These are phyloP conservation scores for Lasioglossum baleicum DNA, from an alignment of 1,140 invertebrate species.

Conservation along the genomic window DNA sequence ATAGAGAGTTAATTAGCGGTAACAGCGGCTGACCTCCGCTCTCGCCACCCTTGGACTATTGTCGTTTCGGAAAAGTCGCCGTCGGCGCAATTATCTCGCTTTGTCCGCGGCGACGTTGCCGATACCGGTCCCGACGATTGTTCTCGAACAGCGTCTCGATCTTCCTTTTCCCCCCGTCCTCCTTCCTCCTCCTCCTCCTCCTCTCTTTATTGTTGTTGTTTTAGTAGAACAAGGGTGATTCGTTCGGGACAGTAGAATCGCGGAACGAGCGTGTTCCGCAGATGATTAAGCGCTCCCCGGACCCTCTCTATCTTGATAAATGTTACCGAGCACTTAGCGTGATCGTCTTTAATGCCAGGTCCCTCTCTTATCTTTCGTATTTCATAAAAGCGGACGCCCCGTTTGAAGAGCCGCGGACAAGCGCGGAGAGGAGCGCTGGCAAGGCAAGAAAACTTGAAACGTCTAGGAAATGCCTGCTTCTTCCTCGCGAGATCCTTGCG, in stretches of 20 bases:
- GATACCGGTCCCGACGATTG: no score
- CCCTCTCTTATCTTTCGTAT: not conserved
- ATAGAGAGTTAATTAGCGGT: constrained; percentile 19
- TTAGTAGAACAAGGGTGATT: not conserved
- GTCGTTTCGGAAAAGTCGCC: not conserved
- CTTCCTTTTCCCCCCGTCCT: no score
- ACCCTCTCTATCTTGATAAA: not conserved
- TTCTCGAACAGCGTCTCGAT: no score
- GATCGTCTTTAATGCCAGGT: not conserved
- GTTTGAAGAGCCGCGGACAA: not conserved
- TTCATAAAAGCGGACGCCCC: not conserved
- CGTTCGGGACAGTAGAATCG: not conserved
- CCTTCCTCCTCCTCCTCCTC: no score
- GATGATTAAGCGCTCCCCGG: constrained; percentile 7
- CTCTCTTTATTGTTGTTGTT: no score
- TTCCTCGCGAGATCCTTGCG: not conserved
- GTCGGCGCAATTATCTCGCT: not conserved
- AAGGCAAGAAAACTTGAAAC: constrained; percentile 10
- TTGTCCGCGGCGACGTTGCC: not conserved
- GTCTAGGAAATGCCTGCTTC: not conserved
- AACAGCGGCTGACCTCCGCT: not conserved
- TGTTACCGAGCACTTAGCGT: not conserved
- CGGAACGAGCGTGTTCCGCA: no score
- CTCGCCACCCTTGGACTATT: not conserved
- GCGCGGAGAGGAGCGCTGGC: not conserved